Percentiles rank a stretch among this genome's conserved stretches.
Evolutionary conservation across 2,113 vertebrate genomes (phyloP).

Genomic region (Salvelinus namaycush): DNA sequence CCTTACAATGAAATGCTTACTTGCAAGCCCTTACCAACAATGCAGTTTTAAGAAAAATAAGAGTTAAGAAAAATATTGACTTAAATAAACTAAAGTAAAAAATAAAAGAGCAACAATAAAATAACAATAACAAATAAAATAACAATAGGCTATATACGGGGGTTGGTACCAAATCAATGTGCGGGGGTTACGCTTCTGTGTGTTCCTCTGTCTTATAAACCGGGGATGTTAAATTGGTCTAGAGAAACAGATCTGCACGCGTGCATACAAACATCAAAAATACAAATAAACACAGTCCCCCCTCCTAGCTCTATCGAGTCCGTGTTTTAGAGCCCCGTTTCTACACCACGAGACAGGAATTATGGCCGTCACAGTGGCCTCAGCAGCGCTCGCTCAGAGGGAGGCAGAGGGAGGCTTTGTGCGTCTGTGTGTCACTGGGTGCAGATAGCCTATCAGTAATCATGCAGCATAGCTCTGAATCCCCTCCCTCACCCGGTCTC

Average conservation of each 20-base stretch:
- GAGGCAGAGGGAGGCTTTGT: not conserved
- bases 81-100: no score
- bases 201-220: not conserved
- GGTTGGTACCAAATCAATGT: no score
- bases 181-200: no score
- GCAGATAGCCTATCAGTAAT: constrained; percentile 66
- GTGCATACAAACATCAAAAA: not conserved
- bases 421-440: constrained; percentile 23
- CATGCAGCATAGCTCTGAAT: constrained; percentile 46
- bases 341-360: constrained; percentile 40
- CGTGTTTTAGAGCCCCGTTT: constrained; percentile 51
- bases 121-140: no score
- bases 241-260: not conserved
- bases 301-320: constrained; percentile 52
- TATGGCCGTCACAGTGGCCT: constrained; percentile 53
- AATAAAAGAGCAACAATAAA: no score
- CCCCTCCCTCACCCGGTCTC: constrained; percentile 31
- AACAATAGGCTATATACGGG: no score
- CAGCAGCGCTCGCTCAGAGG: constrained; percentile 33
- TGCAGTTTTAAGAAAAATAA: no score
- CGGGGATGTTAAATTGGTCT: not conserved
- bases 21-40: no score
- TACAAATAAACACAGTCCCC: not conserved
- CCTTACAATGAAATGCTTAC: no score
- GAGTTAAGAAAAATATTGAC: no score